Base-by-base conservation (phyloP, 2,888 invertebrate species). In the Melieria crassipennis region DNA sequence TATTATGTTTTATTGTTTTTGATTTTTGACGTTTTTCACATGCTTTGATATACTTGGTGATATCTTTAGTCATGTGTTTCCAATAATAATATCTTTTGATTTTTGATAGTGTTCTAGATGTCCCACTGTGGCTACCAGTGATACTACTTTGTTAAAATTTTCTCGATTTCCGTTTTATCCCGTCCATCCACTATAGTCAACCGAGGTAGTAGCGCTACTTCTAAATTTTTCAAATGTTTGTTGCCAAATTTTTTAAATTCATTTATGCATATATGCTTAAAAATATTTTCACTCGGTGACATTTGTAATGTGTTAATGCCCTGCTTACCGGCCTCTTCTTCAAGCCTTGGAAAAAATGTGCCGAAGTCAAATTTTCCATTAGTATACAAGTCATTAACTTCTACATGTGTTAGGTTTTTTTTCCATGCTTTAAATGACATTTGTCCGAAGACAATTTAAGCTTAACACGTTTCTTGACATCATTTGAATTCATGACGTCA, bases 311-410 rank as follows among this genome's bases (percentile, higher is more conserved):
- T 16, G 16, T 16, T 16, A 16, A 16, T 16, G 16, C 16, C 16
- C 16, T 16, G 16, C 16, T 16, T 16, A 16, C 16, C 16, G 16
- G 16, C 16, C 16, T 16, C 16, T 16, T 16, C 16, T 16, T 16
- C 16, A 16, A 16, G 16, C 16, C 16, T 16, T 16, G 16, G 16
- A 16, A 16, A 16, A 16, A 16, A 16, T 16, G 16, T 16, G 16
- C 16, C 16, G 16, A 16, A 16, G 16, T 16, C 16, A 16, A 16
- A 16, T 16, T 16, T 16, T 16, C 16, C 16, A 16, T 77, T 43
- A 80, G 65, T 71, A 77, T 75, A 47, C 76, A 78, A 6, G 76
- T 75, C 11, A 77, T 75, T 62, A 77, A 76, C 62, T n/a, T 71
- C 74, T 69, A 77, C 72, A 48, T 74, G 69, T 58, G 75, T 77